A percentile compares a stretch with the other conserved stretches of the same genome.
Evolutionary conservation across 2,113 vertebrate genomes (phyloP).

Genomic region (Oenanthe oenanthe): DNA sequence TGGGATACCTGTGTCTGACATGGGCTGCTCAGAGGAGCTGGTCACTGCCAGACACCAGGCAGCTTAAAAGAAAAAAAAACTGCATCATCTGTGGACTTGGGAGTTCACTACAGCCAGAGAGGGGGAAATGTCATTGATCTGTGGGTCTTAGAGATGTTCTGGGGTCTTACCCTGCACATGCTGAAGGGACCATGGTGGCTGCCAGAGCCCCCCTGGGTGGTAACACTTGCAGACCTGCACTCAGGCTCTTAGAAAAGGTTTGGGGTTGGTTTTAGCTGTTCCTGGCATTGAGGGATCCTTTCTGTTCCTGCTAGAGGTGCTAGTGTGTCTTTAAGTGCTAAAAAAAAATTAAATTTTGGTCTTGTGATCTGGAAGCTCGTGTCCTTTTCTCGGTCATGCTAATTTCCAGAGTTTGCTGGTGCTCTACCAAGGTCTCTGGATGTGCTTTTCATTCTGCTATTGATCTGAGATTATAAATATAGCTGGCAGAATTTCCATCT

Average conservation of each 20-base stretch:
- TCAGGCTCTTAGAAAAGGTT: neutral
- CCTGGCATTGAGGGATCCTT: neutral
- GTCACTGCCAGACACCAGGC: neutral
- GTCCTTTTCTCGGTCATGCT: neutral
- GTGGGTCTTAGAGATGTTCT: neutral
- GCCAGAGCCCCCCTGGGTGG: neutral
- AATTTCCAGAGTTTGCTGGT: neutral
- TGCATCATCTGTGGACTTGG: neutral
- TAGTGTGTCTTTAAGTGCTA: neutral
- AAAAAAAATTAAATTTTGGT: neutral
- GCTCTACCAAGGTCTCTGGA: neutral
- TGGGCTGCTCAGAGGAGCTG: neutral
- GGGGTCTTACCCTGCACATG: fast-evolving
- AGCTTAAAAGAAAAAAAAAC: neutral
- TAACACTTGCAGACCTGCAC: neutral
- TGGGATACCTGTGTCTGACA: neutral
- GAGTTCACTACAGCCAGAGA: neutral
- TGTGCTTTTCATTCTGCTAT: slow-evolving; percentile 24
- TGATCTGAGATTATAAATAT: slow-evolving; percentile 38
- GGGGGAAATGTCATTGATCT: neutral
- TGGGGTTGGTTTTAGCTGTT: neutral
- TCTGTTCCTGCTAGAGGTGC: neutral
- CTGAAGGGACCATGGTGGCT: neutral
- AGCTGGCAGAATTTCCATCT: neutral
- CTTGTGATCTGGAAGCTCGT: neutral